A percentile compares a stretch with the other conserved stretches of the same genome.
Evolutionary conservation across 2,113 vertebrate species (phyloP).

Genomic region (Lonchura striata): DNA sequence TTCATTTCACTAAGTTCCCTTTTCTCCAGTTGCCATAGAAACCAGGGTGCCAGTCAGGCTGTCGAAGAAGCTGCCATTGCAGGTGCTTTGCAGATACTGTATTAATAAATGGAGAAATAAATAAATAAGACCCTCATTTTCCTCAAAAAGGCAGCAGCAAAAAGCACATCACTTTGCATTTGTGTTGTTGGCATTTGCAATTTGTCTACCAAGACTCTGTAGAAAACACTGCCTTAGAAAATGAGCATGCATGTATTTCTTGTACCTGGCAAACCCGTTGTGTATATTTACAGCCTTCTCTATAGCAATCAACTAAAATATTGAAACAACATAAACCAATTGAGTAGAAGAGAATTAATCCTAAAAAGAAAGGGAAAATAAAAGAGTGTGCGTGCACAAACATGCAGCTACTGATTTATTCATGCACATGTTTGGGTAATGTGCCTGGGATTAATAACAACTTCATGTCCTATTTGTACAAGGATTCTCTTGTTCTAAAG

Average conservation of each 20-base stretch:
- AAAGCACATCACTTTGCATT: constrained; percentile 22
- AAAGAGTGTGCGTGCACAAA: neutral
- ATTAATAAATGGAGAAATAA: constrained; percentile 25
- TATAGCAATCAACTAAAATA: constrained; percentile 41
- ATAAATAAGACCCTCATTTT: neutral
- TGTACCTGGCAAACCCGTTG: constrained; percentile 7
- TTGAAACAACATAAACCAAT: constrained; percentile 19
- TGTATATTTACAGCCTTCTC: constrained; percentile 11
- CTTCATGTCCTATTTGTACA: neutral
- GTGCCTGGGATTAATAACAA: neutral
- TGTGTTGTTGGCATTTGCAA: neutral
- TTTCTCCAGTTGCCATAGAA: constrained; percentile 40
- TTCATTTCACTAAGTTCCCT: constrained; percentile 26
- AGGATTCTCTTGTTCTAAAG: neutral
- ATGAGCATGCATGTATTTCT: neutral
- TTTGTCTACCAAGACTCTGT: neutral
- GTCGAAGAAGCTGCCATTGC: constrained; percentile 42
- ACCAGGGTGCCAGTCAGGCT: constrained; percentile 55
- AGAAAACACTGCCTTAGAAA: constrained; percentile 1
- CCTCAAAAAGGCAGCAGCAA: neutral
- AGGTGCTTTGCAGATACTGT: constrained; percentile 58
- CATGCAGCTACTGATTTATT: neutral
- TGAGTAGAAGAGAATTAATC: constrained; percentile 1
- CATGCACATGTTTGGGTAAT: neutral
- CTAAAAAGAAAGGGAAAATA: neutral